Conservation (phyloP, 2,113 vertebrate genomes). For the Fukomys damarensis region DNA sequence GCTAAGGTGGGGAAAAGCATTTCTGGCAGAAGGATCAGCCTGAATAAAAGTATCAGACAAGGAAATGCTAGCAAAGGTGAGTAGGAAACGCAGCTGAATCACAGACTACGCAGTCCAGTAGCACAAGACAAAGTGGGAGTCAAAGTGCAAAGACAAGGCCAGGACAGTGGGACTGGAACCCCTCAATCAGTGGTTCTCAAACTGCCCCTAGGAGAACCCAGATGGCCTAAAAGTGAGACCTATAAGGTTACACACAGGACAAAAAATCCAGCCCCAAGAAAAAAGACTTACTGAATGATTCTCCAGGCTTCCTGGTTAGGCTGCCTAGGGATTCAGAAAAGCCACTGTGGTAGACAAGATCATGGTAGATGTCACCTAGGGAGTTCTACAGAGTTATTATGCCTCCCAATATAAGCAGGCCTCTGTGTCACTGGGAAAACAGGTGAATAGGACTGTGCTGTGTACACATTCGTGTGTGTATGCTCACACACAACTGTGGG, state of each 20-base stretch:
- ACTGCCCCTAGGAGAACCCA: neutral
- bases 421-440: neutral
- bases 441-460: neutral
- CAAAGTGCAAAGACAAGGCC: neutral
- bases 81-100: neutral
- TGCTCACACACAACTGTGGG: neutral
- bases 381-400: neutral
- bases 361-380: conserved; percentile 5
- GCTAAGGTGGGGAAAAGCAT: neutral
- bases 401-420: neutral
- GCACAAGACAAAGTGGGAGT: neutral
- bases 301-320: neutral
- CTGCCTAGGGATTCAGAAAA: neutral
- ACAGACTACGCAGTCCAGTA: neutral
- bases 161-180: neutral
- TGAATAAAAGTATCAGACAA: neutral
- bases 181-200: conserved; percentile 39
- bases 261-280: neutral
- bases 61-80: neutral
- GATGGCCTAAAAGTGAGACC: neutral
- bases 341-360: neutral
- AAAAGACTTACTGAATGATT: neutral
- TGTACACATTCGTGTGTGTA: no score
- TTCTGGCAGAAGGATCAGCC: neutral
- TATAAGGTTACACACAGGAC: neutral